Base-by-base conservation (phyloP, 2,113 vertebrate species). In the Aythya baeri region DNA sequence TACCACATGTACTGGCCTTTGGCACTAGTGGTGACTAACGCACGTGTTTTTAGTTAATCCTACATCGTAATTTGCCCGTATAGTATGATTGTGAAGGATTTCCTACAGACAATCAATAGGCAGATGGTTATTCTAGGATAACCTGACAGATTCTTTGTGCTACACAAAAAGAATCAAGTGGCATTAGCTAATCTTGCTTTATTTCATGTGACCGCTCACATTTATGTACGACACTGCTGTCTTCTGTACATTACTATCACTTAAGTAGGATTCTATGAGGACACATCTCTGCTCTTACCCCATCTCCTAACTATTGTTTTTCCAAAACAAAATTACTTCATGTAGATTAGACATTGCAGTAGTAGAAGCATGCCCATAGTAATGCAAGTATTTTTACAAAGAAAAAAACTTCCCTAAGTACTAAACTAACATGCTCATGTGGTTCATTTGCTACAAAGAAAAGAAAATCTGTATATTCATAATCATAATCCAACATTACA, bases 1-100 rank as follows among this genome's bases (percentile, higher is more conserved):
- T 62, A 66, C 81, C 92, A 97, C 55, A 95, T 89, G 72, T 16
- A 13, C 32, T 17, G 77, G 93, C 66, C 65, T 76, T n/a, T 55
- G 71, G 17, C 71, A 66, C 91, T 62, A 91, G 86, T 91, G 83
- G 86, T 91, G 83, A 83, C 91, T 54, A 94, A 68, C 54, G 77
- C 78, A 92, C 63, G 79, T 95, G 80, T 70, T 82, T 95, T 72
- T 36, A 91, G 65, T 88, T 97, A 71, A 81, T 77, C 63, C 43
- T 49, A 43, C 44, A 49, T 16, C 82, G 65, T 31, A 43, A 91
- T 88, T 72, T 74, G 46, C n/a, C 79, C 79, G 21, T 49, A 49
- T 21, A 21, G 46, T 49, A 49, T 49, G 21, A 49, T 49, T 49
- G 46, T 59, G 75, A 94, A 86, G 41, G 32, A 27, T 71, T 83